Evolutionary conservation across 2,888 invertebrate genomes (phyloP).

Genomic region (Clostera curtula): DNA sequence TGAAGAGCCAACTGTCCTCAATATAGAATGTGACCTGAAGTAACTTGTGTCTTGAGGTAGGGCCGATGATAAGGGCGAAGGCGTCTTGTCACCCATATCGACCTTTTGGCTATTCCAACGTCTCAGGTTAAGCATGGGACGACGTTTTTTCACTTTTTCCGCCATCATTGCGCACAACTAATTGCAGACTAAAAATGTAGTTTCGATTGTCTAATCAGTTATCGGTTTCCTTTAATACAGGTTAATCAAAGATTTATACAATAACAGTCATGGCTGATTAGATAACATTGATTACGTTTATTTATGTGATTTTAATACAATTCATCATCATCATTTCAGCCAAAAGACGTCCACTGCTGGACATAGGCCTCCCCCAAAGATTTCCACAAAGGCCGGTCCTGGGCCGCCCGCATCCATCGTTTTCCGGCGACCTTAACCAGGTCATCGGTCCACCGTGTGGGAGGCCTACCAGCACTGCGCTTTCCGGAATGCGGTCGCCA

Average conservation of each 20-base stretch:
- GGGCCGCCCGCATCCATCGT: too few species aligned
- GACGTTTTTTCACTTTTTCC: conserved; percentile 54
- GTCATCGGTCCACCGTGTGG: too few species aligned
- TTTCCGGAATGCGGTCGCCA: too few species aligned
- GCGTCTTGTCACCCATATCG: conserved; percentile 13
- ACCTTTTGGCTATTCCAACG: conserved; percentile 44
- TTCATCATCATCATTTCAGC: too few species aligned
- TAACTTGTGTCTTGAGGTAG: conserved; percentile 15
- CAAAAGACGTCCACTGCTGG: too few species aligned
- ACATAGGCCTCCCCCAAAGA: too few species aligned
- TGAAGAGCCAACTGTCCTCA: conserved; percentile 22
- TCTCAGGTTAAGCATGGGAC: conserved; percentile 48
- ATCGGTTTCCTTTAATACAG: too few species aligned
- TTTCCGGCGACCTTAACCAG: too few species aligned
- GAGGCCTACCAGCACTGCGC: too few species aligned
- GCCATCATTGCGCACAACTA: conserved; percentile 39
- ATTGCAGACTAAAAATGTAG: conserved; percentile 17
- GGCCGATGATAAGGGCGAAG: conserved; percentile 9
- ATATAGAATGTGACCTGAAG: conserved; percentile 20
- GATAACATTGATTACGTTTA: background rate
- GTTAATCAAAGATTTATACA: conserved; percentile 13
- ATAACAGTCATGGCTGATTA: conserved; percentile 7
- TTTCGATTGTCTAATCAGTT: conserved; percentile 12
- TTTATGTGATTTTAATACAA: background rate
- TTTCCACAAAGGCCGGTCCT: too few species aligned